Evolutionary conservation across 2,113 vertebrate genomes (phyloP).

Genomic region (Coreoperca whiteheadi): DNA sequence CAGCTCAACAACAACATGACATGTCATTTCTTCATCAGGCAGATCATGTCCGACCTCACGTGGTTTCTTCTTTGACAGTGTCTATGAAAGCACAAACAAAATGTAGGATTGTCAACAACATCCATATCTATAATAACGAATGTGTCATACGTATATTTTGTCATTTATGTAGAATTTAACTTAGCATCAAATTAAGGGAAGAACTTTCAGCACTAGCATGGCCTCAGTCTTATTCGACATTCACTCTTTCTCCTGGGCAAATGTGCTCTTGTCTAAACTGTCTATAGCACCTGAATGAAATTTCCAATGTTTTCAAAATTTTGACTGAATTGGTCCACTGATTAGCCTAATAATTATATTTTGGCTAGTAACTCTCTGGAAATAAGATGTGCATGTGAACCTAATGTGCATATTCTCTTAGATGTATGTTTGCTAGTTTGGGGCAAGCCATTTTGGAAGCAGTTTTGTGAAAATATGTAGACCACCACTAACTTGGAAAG

Average conservation of each 20-base stretch:
- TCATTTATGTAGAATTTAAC: background rate
- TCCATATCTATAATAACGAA: background rate
- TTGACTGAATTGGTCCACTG: background rate
- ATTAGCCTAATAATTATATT: background rate
- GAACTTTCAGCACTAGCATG: background rate
- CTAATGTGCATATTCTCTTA: background rate
- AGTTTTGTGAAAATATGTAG: background rate
- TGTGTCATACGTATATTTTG: background rate
- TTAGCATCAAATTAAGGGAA: background rate
- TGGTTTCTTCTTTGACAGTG: background rate
- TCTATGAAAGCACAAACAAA: slow-evolving; percentile 3
- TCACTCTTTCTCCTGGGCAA: background rate
- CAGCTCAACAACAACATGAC: slow-evolving; percentile 49
- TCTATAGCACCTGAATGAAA: background rate
- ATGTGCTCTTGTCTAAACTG: background rate
- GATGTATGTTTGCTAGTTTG: background rate
- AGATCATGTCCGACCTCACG: background rate
- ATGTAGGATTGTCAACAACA: background rate
- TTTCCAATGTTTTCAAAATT: background rate
- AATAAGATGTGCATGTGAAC: background rate
- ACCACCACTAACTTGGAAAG: background rate
- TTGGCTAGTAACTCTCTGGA: no score
- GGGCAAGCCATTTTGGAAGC: background rate
- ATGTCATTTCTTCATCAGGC: slow-evolving; percentile 42
- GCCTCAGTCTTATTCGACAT: background rate